phyloP scores from a whole-genome alignment of 2,113 vertebrate genomes.

The Conger conger region DNA sequence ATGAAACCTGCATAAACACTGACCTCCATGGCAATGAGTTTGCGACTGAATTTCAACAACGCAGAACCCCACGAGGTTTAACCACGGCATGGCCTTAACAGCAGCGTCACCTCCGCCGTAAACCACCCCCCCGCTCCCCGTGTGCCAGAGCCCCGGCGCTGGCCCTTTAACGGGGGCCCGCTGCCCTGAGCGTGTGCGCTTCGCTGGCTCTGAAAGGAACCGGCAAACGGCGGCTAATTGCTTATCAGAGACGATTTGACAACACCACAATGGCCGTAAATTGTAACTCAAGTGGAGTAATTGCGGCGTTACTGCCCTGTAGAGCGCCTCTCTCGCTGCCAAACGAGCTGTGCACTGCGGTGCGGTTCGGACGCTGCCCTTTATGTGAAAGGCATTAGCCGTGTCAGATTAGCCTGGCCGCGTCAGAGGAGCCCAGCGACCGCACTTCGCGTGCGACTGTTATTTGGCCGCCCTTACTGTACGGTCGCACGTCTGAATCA shows the following conservation, averaged over 20 bases:
- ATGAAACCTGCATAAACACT: too few relatives aligned
- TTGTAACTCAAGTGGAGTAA: not conserved
- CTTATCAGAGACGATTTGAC: constrained; percentile 6
- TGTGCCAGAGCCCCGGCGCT: too few relatives aligned
- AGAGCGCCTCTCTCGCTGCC: not conserved
- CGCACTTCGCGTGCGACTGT: not conserved
- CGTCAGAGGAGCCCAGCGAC: not conserved
- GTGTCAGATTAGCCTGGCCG: not conserved
- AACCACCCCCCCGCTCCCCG: too few relatives aligned
- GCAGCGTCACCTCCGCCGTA: too few relatives aligned
- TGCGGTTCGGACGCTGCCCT: not conserved
- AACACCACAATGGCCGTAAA: constrained; percentile 3
- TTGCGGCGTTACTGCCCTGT: not conserved
- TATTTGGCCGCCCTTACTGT: not conserved
- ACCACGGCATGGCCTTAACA: too few relatives aligned
- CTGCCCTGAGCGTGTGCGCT: not conserved
- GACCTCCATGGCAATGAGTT: too few relatives aligned
- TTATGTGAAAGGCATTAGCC: not conserved
- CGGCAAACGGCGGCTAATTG: not conserved
- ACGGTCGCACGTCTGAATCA: not conserved
- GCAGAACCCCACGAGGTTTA: not conserved
- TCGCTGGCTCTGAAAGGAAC: not conserved
- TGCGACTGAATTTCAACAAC: too few relatives aligned
- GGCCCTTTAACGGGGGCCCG: not conserved
- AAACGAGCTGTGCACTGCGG: not conserved